phyloP scores from a whole-genome alignment of 30 jellyfish, hydroid and myxozoan genomes.

The Nemopilema nomurai region DNA sequence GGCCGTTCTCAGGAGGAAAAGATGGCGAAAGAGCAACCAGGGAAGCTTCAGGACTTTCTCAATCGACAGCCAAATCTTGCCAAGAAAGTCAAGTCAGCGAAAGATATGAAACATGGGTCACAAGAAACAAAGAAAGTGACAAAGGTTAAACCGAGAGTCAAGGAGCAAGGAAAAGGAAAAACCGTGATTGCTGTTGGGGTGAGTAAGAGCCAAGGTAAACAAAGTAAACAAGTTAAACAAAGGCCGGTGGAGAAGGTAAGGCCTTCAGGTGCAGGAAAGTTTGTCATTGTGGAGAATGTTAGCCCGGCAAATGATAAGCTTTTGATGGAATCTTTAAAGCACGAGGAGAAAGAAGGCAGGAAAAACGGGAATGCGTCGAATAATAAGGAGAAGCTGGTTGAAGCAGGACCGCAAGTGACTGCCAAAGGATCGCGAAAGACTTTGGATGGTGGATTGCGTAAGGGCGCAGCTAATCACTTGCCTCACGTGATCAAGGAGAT shows the following conservation, averaged over 20 bases:
- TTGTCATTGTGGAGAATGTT: conserved; percentile 28
- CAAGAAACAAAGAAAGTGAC: neutral
- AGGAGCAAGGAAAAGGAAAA: neutral
- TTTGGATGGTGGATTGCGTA: neutral
- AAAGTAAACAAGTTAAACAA: neutral
- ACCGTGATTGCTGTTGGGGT: neutral
- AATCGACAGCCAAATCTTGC: conserved; percentile 20
- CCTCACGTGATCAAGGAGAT: conserved; percentile 38
- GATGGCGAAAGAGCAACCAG: neutral
- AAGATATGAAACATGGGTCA: neutral
- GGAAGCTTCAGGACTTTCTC: conserved; percentile 38
- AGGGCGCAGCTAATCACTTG: neutral
- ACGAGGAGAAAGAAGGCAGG: neutral
- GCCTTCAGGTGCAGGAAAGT: conserved; percentile 9
- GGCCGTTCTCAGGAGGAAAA: neutral
- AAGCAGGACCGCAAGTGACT: neutral
- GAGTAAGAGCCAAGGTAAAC: neutral
- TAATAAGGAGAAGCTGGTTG: neutral
- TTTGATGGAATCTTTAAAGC: conserved; percentile 15
- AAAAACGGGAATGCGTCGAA: neutral
- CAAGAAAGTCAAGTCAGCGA: neutral
- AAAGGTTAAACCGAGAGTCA: neutral
- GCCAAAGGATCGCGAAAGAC: neutral
- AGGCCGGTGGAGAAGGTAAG: neutral
- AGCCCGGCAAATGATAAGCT: conserved; percentile 19